Base-by-base conservation (phyloP, 2,797 vertebrate species). In the Anguilla obscura region DNA sequence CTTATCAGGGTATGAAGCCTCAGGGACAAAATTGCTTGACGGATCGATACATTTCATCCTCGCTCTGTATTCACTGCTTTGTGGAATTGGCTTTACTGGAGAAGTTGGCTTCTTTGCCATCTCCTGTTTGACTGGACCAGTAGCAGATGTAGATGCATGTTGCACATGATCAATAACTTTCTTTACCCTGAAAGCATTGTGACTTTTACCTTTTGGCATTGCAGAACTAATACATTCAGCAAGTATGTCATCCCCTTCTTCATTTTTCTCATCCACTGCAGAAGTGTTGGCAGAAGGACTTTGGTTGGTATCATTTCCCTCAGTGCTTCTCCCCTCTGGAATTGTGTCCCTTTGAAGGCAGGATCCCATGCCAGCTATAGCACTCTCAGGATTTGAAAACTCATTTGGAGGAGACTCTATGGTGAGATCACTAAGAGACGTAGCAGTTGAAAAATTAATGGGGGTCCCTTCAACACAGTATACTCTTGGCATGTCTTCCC, bases 381-480 rank as follows among this genome's bases (percentile, higher is more conserved):
- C 52, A 12, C 18, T 86, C 86, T 97, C 96, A 24, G 93, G 88
- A 88, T 90, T 92, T n/a, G 94, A 94, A 91, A 98, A 89, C 91
- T 99, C 99, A 88, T 97, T 97, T 0, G 98, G 98, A 0, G 97
- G 98, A 0, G 98, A 99, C 89, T 99, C 99, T 88, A 99, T 99
- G 36, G 98, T 99, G 88, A 99, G 97, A 89, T 99, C 98, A 90
- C 98, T 99, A 84, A 99, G 95, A 33, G 99, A 99, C 16, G 99
- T 99, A 86, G 98, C 97, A 1, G 98, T 99, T 90, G 98, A 99
- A 90, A 99, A 99, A 93, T 98, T 99, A 92, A 99, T 98, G 5
- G 98, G 99, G 0, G 98, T 99, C 90, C 97, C 99, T 91, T 99
- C 98, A 87, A 99, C 97, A 76, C 97, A 99, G 92, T 99, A 99